phyloP scores from a whole-genome alignment of 2,888 invertebrate species.

The Pherbina coryleti region DNA sequence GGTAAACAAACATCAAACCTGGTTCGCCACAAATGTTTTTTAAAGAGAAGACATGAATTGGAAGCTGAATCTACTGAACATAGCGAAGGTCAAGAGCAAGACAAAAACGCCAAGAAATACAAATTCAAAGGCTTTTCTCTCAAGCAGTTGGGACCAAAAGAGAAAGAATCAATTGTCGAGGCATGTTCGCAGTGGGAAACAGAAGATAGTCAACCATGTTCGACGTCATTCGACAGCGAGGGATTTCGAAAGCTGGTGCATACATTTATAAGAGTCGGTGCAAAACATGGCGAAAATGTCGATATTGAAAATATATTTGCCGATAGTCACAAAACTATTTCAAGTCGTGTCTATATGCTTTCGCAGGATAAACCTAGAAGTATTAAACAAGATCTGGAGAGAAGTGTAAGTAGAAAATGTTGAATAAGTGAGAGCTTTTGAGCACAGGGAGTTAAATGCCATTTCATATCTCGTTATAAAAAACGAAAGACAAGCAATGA shows the following conservation, averaged over 20 bases:
- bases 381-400: too few species aligned
- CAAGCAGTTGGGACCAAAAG: too few species aligned
- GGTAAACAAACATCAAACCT: conserved; percentile 24
- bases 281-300: conserved; percentile 4
- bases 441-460: too few species aligned
- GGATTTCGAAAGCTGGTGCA: background rate
- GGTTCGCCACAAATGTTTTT: conserved; percentile 23
- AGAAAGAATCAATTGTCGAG: too few species aligned
- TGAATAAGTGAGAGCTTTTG: too few species aligned
- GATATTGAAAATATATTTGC: background rate
- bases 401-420: too few species aligned
- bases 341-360: background rate
- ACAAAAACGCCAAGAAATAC: too few species aligned
- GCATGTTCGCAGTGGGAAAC: background rate
- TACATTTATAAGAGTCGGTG: background rate
- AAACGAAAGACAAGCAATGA: too few species aligned
- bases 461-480: too few species aligned
- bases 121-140: too few species aligned
- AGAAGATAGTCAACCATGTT: background rate
- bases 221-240: background rate
- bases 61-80: too few species aligned
- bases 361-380: background rate
- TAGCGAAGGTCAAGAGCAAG: too few species aligned
- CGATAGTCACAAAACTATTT: background rate
- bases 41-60: background rate